phyloP scores from a whole-genome alignment of 2,797 vertebrate species.

The Neomorphus geoffroyi region DNA sequence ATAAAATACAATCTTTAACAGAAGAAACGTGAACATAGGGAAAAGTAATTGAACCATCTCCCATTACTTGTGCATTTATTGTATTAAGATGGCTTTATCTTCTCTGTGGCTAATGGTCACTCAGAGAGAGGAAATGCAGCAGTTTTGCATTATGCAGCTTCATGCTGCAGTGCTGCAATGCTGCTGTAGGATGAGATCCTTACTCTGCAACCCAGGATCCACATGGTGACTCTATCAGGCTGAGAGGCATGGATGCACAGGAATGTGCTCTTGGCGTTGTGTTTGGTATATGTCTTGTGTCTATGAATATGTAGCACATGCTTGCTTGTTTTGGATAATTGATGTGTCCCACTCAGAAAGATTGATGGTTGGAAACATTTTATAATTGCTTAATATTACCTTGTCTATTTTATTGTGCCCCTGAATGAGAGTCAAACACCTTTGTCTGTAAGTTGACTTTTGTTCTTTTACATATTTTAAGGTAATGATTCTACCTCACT shows the following conservation, averaged over 20 bases:
- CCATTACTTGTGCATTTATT: neutral
- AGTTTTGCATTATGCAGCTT: neutral
- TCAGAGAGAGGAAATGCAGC: neutral
- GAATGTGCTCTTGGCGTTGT: neutral
- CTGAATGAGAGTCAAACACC: neutral
- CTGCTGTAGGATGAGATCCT: neutral
- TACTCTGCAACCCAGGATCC: neutral
- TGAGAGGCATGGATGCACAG: neutral
- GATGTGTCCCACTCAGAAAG: neutral
- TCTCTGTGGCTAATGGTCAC: neutral
- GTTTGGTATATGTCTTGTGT: neutral
- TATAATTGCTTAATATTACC: neutral
- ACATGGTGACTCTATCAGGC: accelerated
- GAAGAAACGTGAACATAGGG: neutral
- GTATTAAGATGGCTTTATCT: constrained; percentile 10
- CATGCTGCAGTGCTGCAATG: neutral
- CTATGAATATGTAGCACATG: accelerated
- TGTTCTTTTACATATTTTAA: neutral
- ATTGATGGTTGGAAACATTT: neutral
- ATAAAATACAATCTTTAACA: neutral
- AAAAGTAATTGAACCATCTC: neutral
- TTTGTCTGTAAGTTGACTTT: neutral
- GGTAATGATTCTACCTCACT: neutral
- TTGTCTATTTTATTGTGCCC: neutral
- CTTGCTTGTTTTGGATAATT: neutral